phyloP scores from a whole-genome alignment of 2,797 vertebrate genomes.

The Pteropus rufus region DNA sequence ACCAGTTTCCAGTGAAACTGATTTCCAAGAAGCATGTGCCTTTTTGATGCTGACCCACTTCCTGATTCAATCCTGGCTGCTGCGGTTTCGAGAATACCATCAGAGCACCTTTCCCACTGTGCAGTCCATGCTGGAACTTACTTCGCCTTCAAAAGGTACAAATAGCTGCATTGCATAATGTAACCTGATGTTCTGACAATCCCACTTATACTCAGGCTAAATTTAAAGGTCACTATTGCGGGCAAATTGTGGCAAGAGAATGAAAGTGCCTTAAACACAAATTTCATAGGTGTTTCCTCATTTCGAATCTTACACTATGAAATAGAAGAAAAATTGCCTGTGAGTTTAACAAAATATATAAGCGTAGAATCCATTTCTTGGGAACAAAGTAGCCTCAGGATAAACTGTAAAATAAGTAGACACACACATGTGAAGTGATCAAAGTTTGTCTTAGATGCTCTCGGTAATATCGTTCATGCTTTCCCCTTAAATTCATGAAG shows the following conservation, averaged over 20 bases:
- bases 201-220: conserved; percentile 52
- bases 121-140: not conserved
- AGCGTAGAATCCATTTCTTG: not conserved
- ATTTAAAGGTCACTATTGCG: conserved; percentile 68
- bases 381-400: not conserved
- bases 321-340: not conserved
- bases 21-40: conserved; percentile 48
- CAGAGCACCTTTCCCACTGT: not conserved
- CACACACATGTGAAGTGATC: not conserved
- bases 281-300: conserved; percentile 14
- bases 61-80: not conserved
- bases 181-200: conserved; percentile 71
- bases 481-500: not conserved
- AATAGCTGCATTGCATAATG: conserved; percentile 47
- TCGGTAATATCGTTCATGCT: not conserved
- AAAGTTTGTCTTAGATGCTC: not conserved
- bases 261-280: conserved; percentile 8
- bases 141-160: conserved; percentile 54
- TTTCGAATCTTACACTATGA: conserved; percentile 22
- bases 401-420: not conserved
- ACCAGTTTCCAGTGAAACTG: not conserved
- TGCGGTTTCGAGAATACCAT: not conserved
- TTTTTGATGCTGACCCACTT: conserved; percentile 43
- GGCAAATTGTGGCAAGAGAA: conserved; percentile 51
- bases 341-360: conserved; percentile 1